These are phyloP conservation scores for Macrophya alboannulata DNA, from an alignment of 2,888 invertebrate species.

Conservation along the genomic window DNA sequence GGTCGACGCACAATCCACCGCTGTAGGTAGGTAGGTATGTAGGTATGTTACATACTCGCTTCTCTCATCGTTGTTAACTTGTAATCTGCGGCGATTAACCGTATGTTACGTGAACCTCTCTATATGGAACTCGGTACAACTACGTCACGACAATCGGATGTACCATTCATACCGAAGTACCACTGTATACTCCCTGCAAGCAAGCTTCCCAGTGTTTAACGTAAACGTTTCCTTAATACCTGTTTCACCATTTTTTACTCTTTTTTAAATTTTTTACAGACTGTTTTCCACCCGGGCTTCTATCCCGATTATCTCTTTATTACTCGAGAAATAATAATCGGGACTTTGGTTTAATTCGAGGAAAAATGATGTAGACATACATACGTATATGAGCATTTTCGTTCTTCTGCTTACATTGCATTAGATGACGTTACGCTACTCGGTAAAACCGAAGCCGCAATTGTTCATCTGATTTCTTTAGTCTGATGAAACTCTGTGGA, in stretches of 20 bases:
- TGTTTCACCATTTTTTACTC: neutral
- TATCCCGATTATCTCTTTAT: too few relatives aligned
- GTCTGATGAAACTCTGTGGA: neutral
- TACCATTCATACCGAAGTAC: slow-evolving; percentile 6
- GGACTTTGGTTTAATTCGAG: neutral
- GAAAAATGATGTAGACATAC: too few relatives aligned
- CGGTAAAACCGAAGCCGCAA: neutral
- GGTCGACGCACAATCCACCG: neutral
- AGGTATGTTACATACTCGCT: neutral
- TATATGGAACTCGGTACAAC: slow-evolving; percentile 1
- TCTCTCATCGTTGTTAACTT: slow-evolving; percentile 21
- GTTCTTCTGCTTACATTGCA: neutral
- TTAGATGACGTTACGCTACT: neutral
- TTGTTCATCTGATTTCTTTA: neutral
- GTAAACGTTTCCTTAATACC: neutral
- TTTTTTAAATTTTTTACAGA: neutral
- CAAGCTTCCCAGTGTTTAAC: neutral
- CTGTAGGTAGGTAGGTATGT: too few relatives aligned
- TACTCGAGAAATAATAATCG: neutral
- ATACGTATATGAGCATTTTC: neutral
- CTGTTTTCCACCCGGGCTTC: too few relatives aligned
- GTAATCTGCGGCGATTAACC: slow-evolving; percentile 24
- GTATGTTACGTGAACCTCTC: slow-evolving; percentile 11
- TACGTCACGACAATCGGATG: slow-evolving; percentile 30
- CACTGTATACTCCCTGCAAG: neutral